Base-by-base conservation (phyloP, 2,113 vertebrate genomes). In the Perognathus longimembris region DNA sequence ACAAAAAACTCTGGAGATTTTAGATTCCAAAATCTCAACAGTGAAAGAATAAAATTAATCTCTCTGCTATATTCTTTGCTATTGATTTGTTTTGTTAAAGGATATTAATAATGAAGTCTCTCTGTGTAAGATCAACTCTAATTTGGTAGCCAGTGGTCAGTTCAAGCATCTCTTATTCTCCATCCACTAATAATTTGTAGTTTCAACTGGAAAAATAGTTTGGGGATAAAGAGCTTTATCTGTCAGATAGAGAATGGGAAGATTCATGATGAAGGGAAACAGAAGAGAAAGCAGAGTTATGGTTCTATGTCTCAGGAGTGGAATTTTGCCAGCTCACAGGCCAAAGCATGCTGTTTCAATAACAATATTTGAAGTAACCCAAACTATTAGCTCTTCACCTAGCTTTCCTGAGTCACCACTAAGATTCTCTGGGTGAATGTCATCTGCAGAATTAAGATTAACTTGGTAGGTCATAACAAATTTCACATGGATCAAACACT, bases 181-280 rank as follows among this genome's bases (percentile, higher is more conserved):
- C 17, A 71, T 30, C 67, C 79, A 84, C 76, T n/a, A 93, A 67
- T 85, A 91, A 92, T 92, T 93, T 91, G 80, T 87, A 94, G 38
- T 78, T 70, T 1, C 21, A 86, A 90, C 15, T 85, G 28, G 14
- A 67, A 91, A 89, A 75, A 87, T 21, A 73, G 24, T 75, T 94
- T 81, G 36, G 64, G 83, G 45, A 80, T 26, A 70, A 66, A 93
- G 40, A 91, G 64, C 11, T 90, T 93, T 38, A 73, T 75, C 64
- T 92, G 36, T 92, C 73, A 88, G 18, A 71, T 24, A 57, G 20
- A 64, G 61, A 85, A 21, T 81, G 54, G 78, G 73, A 82, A 92
- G 36, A 80, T 70, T 64, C 71, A 59, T 11, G 32, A 63, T 85
- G 81, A 85, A 94, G 71, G 26, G 5, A 28, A 85, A 69, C 6